These are phyloP conservation scores for Sminthopsis crassicaudata DNA, from an alignment of 2,113 vertebrate genomes.

Conservation along the genomic window DNA sequence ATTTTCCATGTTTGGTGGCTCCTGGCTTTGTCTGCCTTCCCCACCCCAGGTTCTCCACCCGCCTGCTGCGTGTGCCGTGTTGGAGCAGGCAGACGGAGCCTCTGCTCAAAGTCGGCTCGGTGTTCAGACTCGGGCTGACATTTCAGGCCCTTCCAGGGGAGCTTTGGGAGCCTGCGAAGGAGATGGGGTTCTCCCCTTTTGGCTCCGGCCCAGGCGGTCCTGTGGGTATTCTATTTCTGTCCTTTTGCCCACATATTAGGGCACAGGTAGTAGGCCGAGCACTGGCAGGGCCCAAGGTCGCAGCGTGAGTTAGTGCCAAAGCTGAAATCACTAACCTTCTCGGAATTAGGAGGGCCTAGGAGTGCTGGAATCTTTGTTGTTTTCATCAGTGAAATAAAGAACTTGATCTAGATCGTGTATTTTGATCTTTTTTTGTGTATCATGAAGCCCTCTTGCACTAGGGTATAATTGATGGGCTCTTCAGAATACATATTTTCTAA, in stretches of 20 bases:
- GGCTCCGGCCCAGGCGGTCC: neutral
- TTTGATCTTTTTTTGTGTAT: neutral
- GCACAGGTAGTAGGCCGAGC: neutral
- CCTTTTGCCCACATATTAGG: neutral
- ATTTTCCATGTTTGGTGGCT: neutral
- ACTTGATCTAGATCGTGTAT: neutral
- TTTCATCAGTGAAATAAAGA: neutral
- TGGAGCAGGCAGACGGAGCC: neutral
- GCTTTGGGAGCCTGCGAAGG: neutral
- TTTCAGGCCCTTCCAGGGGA: neutral
- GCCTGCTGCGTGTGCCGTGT: neutral
- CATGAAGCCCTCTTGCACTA: neutral
- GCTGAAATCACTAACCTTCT: neutral
- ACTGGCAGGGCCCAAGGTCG: neutral
- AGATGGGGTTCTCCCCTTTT: neutral
- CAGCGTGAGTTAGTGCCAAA: neutral
- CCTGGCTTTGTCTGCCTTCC: neutral
- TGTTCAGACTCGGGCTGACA: neutral
- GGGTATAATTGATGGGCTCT: neutral
- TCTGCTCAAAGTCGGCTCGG: neutral
- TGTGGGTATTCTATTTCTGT: neutral
- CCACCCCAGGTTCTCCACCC: neutral
- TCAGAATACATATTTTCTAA: neutral
- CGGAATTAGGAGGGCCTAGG: neutral
- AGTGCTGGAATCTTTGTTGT: neutral